Evolutionary conservation across 2,888 invertebrate species (phyloP), one percentile per base, ranked within the genome.

Genomic region (Cremastobaeus sp.): DNA sequence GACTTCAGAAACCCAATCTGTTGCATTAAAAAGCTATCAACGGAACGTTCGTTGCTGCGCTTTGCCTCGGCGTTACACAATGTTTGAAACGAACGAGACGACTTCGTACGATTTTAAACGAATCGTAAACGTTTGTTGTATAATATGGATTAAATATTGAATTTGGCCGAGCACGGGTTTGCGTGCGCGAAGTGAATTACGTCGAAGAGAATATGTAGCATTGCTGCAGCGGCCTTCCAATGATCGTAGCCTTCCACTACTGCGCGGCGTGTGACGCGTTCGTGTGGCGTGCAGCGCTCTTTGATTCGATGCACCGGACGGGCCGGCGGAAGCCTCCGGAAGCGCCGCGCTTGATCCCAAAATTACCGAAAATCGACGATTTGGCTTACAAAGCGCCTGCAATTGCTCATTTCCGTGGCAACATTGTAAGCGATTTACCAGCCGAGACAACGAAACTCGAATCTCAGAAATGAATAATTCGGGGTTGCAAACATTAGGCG

Each of bases 181-280:
- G 64, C 37, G 68, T 59, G 64, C 48, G 18, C 48, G 66, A 64
- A 48, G 60, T 45, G 60, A 78, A 72, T 77, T 78, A 76, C 73
- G 17, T 50, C 74, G 76, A 77, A 77, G 34, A 37, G 54, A 74
- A 74, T 76, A 76, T 76, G 59, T 78, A 77, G 78, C 76, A 78
- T 76, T 79, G 78, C 66, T 76, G 78, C 76, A 73, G 77, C 65
- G 83, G 77, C 81, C 81, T 82, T 81, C 43, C 50, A 65, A 21
- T 8, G 69, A 72, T 73, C 74, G 66, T 77, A 82, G 81, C 81
- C 83, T 84, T 84, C 83, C 82, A 83, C 79, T 80, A 81, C 81
- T 82, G 78, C 80, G 78, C 80, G 76, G 62, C 76, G 52, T 78
- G 74, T 77, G 75, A 79, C 76, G 78, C 72, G 68, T 35, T 66